Base-by-base conservation (phyloP, 1,140 invertebrate species). In the Rhopalosiphum maidis region DNA sequence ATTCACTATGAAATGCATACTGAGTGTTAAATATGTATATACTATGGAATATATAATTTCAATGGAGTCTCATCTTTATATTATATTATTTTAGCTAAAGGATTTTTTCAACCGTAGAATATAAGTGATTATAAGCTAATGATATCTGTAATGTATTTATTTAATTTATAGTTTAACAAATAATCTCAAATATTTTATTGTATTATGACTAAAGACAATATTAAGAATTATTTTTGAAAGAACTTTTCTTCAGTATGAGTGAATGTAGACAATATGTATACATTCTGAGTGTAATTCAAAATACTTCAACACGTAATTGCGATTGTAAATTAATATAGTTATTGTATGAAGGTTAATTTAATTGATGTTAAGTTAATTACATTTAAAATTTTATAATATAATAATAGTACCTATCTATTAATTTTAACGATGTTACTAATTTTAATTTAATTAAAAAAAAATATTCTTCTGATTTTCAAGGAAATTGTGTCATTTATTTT, bases 111-210 rank as follows among this genome's bases (percentile, higher is more conserved):
- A 83, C 2, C 35, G 2, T 83, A n/a, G 9, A 77, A 43, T 55
- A 25, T 55, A 54, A 88, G 30, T 88, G 8, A 6, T 85, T 46
- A 88, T 15, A 87, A 51, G 37, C 1, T 85, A 85, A 37, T 41
- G 9, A 48, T 88, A 48, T 23, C 37, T 35, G n/a, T n/a, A 54
- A 15, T 87, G 18, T 41, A 41, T 54, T 89, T 54, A 37, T 54
- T 46, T 37, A 54, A 89, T 88, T 51, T 8, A 51, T n/a, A 88
- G 54, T 89, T 89, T 54, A 89, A 54, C 9, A 23, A 54, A 89
- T 89, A 89, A 89, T 87, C 43, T n/a, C 43, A 30, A 48, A 8
- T 88, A 21, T 51, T n/a, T 88, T 35, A 77, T 21, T 11, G 55
- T 68, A 18, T 3, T 21, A 68, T 68, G 25, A 18, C 11, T 6